Evolutionary conservation across 2,888 invertebrate species (phyloP), one percentile per base, ranked within the genome.

Genomic region (Cheilosia urbana): DNA sequence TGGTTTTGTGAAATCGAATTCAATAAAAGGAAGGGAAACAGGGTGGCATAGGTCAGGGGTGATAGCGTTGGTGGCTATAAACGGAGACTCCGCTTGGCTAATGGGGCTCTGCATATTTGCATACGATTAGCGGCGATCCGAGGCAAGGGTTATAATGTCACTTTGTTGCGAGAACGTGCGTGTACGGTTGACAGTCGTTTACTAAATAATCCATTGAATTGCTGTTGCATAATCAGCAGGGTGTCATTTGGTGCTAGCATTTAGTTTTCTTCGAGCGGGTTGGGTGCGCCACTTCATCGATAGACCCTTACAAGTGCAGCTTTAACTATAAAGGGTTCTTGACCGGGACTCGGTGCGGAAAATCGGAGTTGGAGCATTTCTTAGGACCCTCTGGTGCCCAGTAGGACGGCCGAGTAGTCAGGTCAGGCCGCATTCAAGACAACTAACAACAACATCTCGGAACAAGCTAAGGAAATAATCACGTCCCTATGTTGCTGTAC

Each of bases 41-140:
- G 51, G 65, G 65, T 85, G 71, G n/a, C 81, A 81, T 81, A 85
- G 85, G 85, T 85, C 85, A 85, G 81, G 72, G 81, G 72, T 81
- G 85, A 55, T 71, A 68, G 85, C 85, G 85, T 85, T 85, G 85
- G 81, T 81, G 85, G 81, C 30, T 63, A 45, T 27, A n/a, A 19
- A 37, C 37, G 17, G 19, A 66, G 75, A 34, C 63, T 71, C 62
- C 47, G 71, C 57, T 66, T 62, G 65, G 53, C 30, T 60, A 17
- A 27, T 21, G 5, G 45, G 62, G 55, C 21, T 72, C 40, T 77
- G 85, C 81, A 85, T 85, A 85, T 85, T 85, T 85, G 81, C 85
- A 85, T 85, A 51, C 57, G 77, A 85, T 85, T 85, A 85, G 65
- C 5, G 13, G 51, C 40, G 13, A 78, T 60, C 11, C 49, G 27